phyloP scores from a whole-genome alignment of 1,140 invertebrate species.

The Drosophila sulfurigaster region DNA sequence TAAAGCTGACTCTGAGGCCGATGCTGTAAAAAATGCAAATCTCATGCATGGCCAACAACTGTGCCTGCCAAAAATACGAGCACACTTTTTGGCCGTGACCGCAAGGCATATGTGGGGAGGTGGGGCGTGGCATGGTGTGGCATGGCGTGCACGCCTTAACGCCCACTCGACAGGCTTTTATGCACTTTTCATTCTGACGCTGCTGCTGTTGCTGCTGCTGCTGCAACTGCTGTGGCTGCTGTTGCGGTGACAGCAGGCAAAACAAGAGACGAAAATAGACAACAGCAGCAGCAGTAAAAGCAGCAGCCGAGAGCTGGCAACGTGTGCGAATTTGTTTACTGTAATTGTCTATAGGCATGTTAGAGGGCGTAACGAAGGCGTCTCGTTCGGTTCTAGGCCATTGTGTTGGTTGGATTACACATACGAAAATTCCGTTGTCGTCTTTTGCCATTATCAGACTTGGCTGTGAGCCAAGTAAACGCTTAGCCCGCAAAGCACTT shows the following conservation, averaged over 20 bases:
- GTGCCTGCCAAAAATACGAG: slow-evolving; percentile 71
- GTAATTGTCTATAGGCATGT: slow-evolving; percentile 72
- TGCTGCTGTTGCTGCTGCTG: slow-evolving; percentile 11
- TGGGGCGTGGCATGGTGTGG: slow-evolving; percentile 17
- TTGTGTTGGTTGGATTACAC: slow-evolving; percentile 35
- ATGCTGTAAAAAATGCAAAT: slow-evolving; percentile 76
- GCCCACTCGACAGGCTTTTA: slow-evolving; percentile 27
- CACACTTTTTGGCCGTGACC: slow-evolving; percentile 64
- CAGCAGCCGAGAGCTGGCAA: slow-evolving; percentile 49
- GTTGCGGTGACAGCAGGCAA: slow-evolving; percentile 46
- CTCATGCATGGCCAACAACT: slow-evolving; percentile 73
- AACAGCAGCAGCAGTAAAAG: slow-evolving; percentile 59
- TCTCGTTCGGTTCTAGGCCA: slow-evolving; percentile 23
- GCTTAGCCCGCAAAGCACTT: slow-evolving; percentile 72
- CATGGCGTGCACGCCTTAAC: not conserved
- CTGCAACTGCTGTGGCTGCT: slow-evolving; percentile 14
- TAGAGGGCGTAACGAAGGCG: not conserved
- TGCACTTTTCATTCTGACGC: slow-evolving; percentile 23
- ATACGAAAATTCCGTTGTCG: slow-evolving; percentile 29
- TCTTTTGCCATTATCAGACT: slow-evolving; percentile 69
- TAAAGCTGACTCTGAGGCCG: slow-evolving; percentile 3
- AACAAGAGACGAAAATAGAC: slow-evolving; percentile 37
- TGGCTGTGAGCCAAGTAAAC: slow-evolving; percentile 72
- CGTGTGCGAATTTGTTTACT: slow-evolving; percentile 82
- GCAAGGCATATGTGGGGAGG: slow-evolving; percentile 37